Evolutionary conservation across 2,888 invertebrate species (phyloP), one percentile per base, ranked within the genome.

Genomic region (Trissonchulus latispiculum): DNA sequence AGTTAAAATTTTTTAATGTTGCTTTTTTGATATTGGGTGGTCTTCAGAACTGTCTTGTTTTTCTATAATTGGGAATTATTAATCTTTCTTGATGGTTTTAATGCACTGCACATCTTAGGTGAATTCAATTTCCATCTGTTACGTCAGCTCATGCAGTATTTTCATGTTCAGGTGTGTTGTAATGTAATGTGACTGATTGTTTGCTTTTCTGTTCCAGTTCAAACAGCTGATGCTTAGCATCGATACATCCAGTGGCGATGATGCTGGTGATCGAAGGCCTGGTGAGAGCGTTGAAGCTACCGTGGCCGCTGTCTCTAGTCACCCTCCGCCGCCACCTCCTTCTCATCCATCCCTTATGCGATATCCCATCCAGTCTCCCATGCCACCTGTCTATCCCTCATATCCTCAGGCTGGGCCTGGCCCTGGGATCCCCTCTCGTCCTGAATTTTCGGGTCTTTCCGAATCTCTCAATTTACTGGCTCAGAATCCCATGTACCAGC

Each of bases 201-300:
- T n/a, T n/a, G n/a, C n/a, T n/a, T n/a, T n/a, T 32, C 33, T 64
- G 33, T 64, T 64, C 33, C n/a, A 72, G 72, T 72, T 72, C 64
- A 72, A 72, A 29, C 68, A 72, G 70, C 36, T 72, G 36, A 72
- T 70, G 67, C 70, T 67, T 31, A 66, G 67, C 36, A 72, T 72
- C 68, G 72, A 72, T 32, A 33, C 71, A 28, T 36, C 35, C 8
- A 62, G 28, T 3, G 67, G 67, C 2, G 35, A 28, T 32, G 37
- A 70, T 8, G 70, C 68, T n/a, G 69, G 36, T 3, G 36, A 36
- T 15, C 31, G 23, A 8, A 48, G 48, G 8, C 48, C 48, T 23
- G 2, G 2, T 2, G 15, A 3, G 8, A n/a, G n/a, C 36, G n/a
- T 36, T 15, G 69, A 36, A 23, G 69, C 69, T n/a, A 68, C 69